phyloP scores from a whole-genome alignment of 2,888 invertebrate genomes.

The Protula sp. region DNA sequence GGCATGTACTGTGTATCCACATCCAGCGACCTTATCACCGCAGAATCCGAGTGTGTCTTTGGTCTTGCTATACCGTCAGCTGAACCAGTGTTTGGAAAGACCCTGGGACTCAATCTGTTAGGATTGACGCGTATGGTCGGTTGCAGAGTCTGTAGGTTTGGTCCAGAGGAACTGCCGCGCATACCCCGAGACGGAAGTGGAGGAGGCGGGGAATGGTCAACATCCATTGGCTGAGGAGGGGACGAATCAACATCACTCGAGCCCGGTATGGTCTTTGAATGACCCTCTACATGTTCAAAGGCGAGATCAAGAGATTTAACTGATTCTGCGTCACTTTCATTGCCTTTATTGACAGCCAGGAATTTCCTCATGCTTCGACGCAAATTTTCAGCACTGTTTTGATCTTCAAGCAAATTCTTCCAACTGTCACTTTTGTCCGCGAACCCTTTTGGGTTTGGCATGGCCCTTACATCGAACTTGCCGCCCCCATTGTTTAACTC shows the following conservation, averaged over 20 bases:
- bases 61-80: background rate
- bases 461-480: slow-evolving; percentile 64
- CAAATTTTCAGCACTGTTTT: slow-evolving; percentile 43
- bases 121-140: background rate
- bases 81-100: background rate
- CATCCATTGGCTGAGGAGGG: background rate
- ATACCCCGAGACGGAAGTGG: background rate
- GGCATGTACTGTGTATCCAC: background rate
- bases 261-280: background rate
- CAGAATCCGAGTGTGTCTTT: background rate
- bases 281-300: background rate
- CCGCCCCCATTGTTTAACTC: background rate
- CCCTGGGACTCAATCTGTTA: background rate
- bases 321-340: background rate
- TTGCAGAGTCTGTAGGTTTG: background rate
- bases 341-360: too few relatives aligned
- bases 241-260: too few relatives aligned
- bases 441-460: slow-evolving; percentile 59
- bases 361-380: slow-evolving; percentile 48
- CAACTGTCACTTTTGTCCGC: background rate
- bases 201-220: background rate
- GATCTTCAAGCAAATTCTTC: slow-evolving; percentile 23
- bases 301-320: background rate
- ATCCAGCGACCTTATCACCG: too few relatives aligned
- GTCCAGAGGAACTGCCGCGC: background rate